phyloP scores from a whole-genome alignment of 1,140 invertebrate species.

The Scaptomyza montana region DNA sequence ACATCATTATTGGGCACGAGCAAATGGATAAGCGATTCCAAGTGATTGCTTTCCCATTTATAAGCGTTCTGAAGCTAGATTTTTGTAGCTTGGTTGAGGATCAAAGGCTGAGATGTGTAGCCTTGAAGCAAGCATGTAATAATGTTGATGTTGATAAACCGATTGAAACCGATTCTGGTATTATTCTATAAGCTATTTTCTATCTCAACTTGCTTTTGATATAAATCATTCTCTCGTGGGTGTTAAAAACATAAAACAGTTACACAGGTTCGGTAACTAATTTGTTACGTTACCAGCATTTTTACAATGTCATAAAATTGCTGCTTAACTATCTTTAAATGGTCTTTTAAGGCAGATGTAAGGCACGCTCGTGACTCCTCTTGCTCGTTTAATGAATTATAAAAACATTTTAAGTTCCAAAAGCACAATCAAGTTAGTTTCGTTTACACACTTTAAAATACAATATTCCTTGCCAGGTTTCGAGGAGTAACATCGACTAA shows the following conservation, averaged over 20 bases:
- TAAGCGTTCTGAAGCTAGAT: not conserved
- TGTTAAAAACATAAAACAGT: not conserved
- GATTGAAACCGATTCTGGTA: no score
- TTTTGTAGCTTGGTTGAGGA: not conserved
- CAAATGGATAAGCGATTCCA: slow-evolving; percentile 21
- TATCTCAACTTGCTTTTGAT: no score
- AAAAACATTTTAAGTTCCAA: no score
- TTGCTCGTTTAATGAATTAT: no score
- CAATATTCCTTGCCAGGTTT: no score
- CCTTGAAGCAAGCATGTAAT: no score
- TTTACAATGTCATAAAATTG: not conserved
- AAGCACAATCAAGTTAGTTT: no score
- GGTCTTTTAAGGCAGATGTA: not conserved
- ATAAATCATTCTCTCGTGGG: no score
- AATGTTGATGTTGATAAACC: no score
- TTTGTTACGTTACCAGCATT: not conserved
- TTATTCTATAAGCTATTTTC: no score
- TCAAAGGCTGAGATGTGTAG: not conserved
- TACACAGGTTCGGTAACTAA: not conserved
- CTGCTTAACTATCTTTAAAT: not conserved
- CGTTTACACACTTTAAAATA: no score
- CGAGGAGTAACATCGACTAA: no score
- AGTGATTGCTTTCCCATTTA: slow-evolving; percentile 23
- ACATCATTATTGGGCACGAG: slow-evolving; percentile 19
- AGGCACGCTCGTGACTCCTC: not conserved